Conservation (phyloP, 1,140 invertebrate genomes). For the Neotoxoptera formosana region DNA sequence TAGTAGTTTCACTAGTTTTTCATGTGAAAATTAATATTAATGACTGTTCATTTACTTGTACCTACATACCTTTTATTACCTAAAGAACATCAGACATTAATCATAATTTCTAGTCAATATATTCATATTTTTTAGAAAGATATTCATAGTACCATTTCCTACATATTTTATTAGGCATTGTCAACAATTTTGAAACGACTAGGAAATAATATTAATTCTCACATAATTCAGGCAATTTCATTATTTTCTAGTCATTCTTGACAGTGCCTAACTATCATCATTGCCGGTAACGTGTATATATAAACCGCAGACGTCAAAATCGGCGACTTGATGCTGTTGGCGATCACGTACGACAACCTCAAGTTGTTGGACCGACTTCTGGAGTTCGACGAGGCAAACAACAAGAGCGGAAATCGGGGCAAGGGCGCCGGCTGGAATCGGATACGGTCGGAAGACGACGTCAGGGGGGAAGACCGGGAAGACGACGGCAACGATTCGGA, state of each 20-base stretch:
- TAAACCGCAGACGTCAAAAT: constrained; percentile 65
- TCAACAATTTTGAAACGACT: neutral
- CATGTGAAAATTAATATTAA: too few species aligned
- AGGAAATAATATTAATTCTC: neutral
- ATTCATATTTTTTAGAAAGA: neutral
- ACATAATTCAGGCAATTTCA: neutral
- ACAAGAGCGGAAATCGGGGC: constrained; percentile 70
- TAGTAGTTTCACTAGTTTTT: too few species aligned
- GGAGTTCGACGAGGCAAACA: constrained; percentile 63
- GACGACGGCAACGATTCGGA: constrained; percentile 42
- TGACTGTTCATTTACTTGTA: neutral
- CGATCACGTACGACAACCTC: constrained; percentile 66
- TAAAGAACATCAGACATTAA: neutral
- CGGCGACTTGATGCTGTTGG: constrained; percentile 68
- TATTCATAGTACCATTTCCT: neutral
- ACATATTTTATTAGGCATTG: neutral
- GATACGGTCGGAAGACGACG: neutral
- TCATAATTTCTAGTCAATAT: neutral
- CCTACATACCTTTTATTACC: too few species aligned
- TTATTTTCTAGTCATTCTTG: neutral
- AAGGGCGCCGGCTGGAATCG: neutral
- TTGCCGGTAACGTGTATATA: neutral
- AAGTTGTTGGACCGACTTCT: constrained; percentile 66
- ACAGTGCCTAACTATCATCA: neutral
- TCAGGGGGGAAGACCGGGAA: neutral